These are phyloP conservation scores for Lycia hirtaria DNA, from an alignment of 2,888 invertebrate species.

Conservation along the genomic window DNA sequence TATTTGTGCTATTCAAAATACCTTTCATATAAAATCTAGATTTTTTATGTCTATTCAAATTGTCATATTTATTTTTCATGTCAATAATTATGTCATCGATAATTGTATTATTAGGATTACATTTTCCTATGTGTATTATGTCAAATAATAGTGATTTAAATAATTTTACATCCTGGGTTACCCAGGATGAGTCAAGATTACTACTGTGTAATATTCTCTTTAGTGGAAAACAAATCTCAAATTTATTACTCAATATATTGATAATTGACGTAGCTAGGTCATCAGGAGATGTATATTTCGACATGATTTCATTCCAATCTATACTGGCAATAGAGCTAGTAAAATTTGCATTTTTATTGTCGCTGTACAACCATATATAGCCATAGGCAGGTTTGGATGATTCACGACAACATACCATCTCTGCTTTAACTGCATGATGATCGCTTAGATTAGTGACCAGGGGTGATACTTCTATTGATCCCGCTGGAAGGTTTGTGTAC, in stretches of 20 bases:
- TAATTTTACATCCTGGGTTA: no score
- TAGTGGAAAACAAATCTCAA: not conserved
- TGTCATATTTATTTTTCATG: no score
- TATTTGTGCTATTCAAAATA: no score
- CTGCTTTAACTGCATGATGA: not conserved
- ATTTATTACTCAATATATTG: not conserved
- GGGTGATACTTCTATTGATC: not conserved
- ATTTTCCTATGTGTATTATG: no score
- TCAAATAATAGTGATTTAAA: no score
- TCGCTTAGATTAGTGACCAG: not conserved
- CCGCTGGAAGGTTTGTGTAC: not conserved
- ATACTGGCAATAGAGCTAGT: not conserved
- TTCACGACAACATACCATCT: not conserved
- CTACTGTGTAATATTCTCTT: no score
- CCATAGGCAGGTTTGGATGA: not conserved
- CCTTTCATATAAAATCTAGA: no score
- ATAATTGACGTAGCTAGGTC: not conserved
- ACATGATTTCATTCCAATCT: not conserved
- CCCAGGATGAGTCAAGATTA: no score
- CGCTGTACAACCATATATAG: not conserved
- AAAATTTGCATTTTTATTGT: not conserved
- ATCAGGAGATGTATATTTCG: not conserved
- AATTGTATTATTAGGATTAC: no score
- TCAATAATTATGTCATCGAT: no score
- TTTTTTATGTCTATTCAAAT: no score